Percentiles rank a stretch among this genome's conserved stretches.
Conservation (phyloP, 1,140 invertebrate species). For the Platorchestia sp. region DNA sequence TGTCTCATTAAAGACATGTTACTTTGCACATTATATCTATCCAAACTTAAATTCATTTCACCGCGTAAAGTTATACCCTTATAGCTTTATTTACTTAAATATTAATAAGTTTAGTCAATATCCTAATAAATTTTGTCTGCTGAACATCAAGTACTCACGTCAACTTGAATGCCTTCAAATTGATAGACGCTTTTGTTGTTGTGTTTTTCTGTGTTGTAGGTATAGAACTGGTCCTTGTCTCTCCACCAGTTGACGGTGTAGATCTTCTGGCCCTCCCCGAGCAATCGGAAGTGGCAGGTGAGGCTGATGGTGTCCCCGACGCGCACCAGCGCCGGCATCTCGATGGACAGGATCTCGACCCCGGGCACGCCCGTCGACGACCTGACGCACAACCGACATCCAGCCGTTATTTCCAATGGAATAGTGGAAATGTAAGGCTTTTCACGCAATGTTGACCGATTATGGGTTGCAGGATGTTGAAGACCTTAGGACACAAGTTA, state of each 20-base stretch:
- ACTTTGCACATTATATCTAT: no score
- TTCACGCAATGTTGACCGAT: no score
- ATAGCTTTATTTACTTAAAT: no score
- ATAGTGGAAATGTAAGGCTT: no score
- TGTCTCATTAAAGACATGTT: no score
- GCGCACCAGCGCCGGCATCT: constrained; percentile 57
- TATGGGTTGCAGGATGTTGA: no score
- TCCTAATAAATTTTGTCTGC: no score
- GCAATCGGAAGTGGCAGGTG: constrained; percentile 83
- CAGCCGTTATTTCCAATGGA: no score
- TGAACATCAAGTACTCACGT: constrained; percentile 75
- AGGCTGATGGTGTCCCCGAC: constrained; percentile 70
- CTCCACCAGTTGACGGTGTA: constrained; percentile 91
- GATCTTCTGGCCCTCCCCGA: constrained; percentile 77
- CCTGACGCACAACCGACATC: not conserved
- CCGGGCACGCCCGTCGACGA: constrained; percentile 34
- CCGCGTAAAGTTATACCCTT: no score
- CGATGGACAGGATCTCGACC: constrained; percentile 61
- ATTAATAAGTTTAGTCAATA: no score
- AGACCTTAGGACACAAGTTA: no score
- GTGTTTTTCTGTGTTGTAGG: constrained; percentile 73
- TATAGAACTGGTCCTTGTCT: constrained; percentile 83
- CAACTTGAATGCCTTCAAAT: constrained; percentile 78
- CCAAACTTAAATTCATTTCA: no score
- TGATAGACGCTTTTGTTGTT: constrained; percentile 79